Base-by-base conservation (phyloP, 2,113 vertebrate genomes). In the Apus apus region DNA sequence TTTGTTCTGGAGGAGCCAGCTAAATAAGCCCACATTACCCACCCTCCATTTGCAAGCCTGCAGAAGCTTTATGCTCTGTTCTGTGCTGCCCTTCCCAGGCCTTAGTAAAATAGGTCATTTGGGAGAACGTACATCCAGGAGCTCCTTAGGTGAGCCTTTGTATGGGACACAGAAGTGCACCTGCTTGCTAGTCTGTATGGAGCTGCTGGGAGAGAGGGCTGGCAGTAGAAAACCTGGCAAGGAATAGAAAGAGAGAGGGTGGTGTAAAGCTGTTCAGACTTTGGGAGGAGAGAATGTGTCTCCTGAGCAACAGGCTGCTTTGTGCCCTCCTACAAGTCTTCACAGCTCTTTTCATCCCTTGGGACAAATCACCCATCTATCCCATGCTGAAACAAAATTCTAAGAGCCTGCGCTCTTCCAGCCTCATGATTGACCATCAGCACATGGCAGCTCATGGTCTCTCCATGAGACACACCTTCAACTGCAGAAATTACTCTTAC, bases 361-460 rank as follows among this genome's bases (percentile, higher is more conserved):
- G 14, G 27, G 32, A 71, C 43, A 85, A 66, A 50, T 34, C 2
- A 50, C 36, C n/a, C 8, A 29, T 54, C 51, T 46, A 34, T 74
- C 11, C 15, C 51, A 36, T 32, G 5, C n/a, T 51, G 38, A 51
- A 90, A 43, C 15, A 19, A 34, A 10, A 21, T 30, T 50, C 8
- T 76, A 50, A 84, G 16, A 8, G 7, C 51, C 26, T 88, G 11
- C 23, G 13, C 4, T 64, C 21, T 40, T 85, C 48, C 23, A 64
- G 66, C 4, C 8, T 62, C 14, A 21, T 0, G 0, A 7, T 15
- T 16, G 46, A 10, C 27, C 10, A 54, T 21, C 26, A 81, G 46
- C 26, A 34, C 3, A 7, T 38, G 32, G 2, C 23, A 43, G 48
- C 36, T 60, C 21, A 6, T 22, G 12, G 3, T 45, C 3, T 19